Base-by-base conservation (phyloP, 2,888 invertebrate genomes). In the Sesia apiformis region DNA sequence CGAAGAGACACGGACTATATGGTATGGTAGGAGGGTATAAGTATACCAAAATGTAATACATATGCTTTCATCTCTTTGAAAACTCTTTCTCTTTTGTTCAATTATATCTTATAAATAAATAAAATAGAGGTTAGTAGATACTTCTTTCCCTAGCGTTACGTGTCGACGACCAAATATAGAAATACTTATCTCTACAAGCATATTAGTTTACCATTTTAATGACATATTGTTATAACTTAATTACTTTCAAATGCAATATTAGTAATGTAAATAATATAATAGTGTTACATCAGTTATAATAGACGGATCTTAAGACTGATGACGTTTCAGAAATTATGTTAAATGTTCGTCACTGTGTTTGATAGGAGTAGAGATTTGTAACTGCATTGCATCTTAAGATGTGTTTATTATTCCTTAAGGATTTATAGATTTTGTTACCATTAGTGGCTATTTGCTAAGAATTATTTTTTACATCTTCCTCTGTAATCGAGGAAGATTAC, bases 261-360 rank as follows among this genome's bases (percentile, higher is more conserved):
- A 42, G 42, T 42, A 42, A 42, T 42, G 7, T 42, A 23, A 42
- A 6, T 42, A 6, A 42, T 42, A 65, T 58, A 55, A 60, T 60
- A 64, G 63, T 63, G 61, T 66, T 66, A 63, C 56, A 8, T 5
- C 63, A 68, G 76, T 76, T 74, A 78, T 83, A 84, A 84, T 82
- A 81, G 80, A 83, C 81, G 78, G 84, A 83, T 82, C 82, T 83
- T 84, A 81, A 84, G 84, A 83, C 82, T 82, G 84, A 83, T 61
- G 63, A 62, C 58, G 57, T 55, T 40, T 49, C 49, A n/a, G 7
- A 49, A 49, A 8, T 49, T n/a, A 49, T 42, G 5, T 49, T 4
- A 49, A 4, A 49, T 49, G 23, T 5, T 3, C 5, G 7, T 49
- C 5, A 6, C 49, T 3, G 38, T 23, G 23, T 23, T 23, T 23